phyloP scores from a whole-genome alignment of 2,888 invertebrate species.

The Troides oblongomaculatus region DNA sequence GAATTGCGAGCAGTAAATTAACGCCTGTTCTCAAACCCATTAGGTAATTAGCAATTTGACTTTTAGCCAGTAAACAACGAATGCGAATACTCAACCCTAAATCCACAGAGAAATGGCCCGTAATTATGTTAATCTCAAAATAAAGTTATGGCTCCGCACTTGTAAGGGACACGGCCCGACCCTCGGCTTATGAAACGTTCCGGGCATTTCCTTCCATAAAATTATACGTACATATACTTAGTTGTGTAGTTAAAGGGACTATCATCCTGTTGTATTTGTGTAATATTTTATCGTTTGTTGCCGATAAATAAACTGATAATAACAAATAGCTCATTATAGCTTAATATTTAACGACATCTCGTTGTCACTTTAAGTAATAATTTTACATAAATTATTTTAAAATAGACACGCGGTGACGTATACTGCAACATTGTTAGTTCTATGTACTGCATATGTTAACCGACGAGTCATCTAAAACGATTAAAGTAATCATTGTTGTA shows the following conservation, averaged over 20 bases:
- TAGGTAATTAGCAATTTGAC: slow-evolving; percentile 45
- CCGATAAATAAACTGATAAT: slow-evolving; percentile 18
- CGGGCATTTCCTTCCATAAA: slow-evolving; percentile 51
- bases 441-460: no score
- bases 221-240: slow-evolving; percentile 45
- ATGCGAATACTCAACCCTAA: slow-evolving; percentile 49
- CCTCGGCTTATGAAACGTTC: slow-evolving; percentile 53
- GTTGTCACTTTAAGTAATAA: slow-evolving; percentile 10
- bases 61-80: slow-evolving; percentile 45
- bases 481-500: no score
- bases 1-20: slow-evolving; percentile 38
- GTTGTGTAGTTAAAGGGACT: slow-evolving; percentile 10
- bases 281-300: slow-evolving; percentile 20
- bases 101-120: slow-evolving; percentile 50
- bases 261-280: slow-evolving; percentile 18
- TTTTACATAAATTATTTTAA: slow-evolving; percentile 5
- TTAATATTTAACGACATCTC: slow-evolving; percentile 6
- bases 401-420: background rate
- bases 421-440: no score
- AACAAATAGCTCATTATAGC: slow-evolving; percentile 23
- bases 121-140: slow-evolving; percentile 77
- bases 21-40: slow-evolving; percentile 53
- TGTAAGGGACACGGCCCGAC: slow-evolving; percentile 57
- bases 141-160: slow-evolving; percentile 73
- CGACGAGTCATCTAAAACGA: no score